Evolutionary conservation across 1,140 invertebrate genomes (phyloP).

Genomic region (Ephestia elutella): DNA sequence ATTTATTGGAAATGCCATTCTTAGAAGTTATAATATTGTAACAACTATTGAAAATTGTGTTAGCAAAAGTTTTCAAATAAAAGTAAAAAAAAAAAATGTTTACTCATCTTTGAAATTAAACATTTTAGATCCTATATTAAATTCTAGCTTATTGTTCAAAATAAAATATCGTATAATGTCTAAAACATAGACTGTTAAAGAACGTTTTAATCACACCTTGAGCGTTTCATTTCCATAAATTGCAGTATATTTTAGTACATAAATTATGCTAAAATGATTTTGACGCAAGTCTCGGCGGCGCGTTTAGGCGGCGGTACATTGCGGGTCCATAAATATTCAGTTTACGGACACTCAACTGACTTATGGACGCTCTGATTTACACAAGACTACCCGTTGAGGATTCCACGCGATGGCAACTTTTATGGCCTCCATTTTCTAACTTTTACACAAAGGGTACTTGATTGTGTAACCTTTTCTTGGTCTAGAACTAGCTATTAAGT

Average conservation of each 20-base stretch:
- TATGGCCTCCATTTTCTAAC: not conserved
- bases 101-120: too few species aligned
- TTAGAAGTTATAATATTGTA: too few species aligned
- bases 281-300: constrained; percentile 26
- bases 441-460: not conserved
- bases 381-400: constrained; percentile 9
- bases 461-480: not conserved
- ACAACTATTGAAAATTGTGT: too few species aligned
- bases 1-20: too few species aligned
- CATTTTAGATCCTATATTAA: too few species aligned
- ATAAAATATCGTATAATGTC: not conserved
- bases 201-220: constrained; percentile 13
- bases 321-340: constrained; percentile 30
- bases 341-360: constrained; percentile 26
- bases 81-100: too few species aligned
- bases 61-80: too few species aligned
- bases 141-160: too few species aligned
- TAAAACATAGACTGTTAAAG: constrained; percentile 6
- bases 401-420: not conserved
- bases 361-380: constrained; percentile 25
- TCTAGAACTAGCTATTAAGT: too few species aligned
- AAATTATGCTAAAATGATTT: constrained; percentile 32
- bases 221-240: constrained; percentile 31
- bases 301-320: constrained; percentile 21
- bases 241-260: constrained; percentile 28